A percentile compares a stretch with the other conserved stretches of the same genome.
These are phyloP conservation scores for Gobio gobio DNA, from an alignment of 2,113 vertebrate genomes.

Conservation along the genomic window DNA sequence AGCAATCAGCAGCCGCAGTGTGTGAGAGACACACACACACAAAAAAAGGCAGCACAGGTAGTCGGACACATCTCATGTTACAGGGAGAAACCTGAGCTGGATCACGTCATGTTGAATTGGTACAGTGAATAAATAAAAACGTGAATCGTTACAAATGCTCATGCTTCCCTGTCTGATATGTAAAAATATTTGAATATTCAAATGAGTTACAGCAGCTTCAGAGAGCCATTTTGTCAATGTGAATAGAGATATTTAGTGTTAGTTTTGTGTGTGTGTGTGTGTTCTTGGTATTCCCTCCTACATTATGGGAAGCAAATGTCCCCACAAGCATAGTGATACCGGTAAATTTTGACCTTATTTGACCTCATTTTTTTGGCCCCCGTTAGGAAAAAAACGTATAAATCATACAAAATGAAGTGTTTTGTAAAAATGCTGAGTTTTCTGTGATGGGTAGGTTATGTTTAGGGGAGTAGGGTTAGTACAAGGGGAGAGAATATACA, in stretches of 20 bases:
- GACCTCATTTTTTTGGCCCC: too few relatives aligned
- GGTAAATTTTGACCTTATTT: too few relatives aligned
- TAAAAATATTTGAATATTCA: conserved; percentile 15
- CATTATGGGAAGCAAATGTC: too few relatives aligned
- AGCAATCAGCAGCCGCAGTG: conserved; percentile 68
- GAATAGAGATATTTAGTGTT: background rate
- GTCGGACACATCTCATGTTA: conserved; percentile 20
- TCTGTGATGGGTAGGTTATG: too few relatives aligned
- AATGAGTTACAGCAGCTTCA: background rate
- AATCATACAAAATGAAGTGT: too few relatives aligned
- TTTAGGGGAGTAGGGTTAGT: too few relatives aligned
- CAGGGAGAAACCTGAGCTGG: background rate
- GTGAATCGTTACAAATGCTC: background rate
- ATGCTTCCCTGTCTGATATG: background rate
- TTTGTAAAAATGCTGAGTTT: too few relatives aligned
- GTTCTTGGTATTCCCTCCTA: too few relatives aligned
- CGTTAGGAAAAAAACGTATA: too few relatives aligned
- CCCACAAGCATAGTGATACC: too few relatives aligned
- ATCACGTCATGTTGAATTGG: background rate
- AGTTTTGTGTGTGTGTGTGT: too few relatives aligned
- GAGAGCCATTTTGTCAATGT: background rate
- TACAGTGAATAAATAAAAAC: background rate
- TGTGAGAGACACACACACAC: conserved; percentile 56
- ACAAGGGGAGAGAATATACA: too few relatives aligned
- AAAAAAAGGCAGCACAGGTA: background rate